Evolutionary conservation across 2,888 invertebrate genomes (phyloP).

Genomic region (Chrysolina americana): DNA sequence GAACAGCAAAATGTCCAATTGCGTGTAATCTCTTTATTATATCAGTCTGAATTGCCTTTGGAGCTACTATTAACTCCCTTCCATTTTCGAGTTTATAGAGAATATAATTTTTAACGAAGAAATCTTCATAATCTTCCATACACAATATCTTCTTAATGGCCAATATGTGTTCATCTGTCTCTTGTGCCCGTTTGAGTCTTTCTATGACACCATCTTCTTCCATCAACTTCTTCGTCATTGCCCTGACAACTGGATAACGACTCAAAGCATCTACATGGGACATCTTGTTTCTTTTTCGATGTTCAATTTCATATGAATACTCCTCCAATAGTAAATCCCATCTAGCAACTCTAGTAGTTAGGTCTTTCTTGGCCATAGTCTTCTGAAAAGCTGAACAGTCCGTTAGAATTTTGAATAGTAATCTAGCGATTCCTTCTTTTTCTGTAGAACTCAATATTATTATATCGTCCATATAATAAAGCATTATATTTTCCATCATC

Average conservation of each 20-base stretch:
- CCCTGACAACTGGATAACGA: background rate
- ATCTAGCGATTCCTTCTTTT: too few species aligned
- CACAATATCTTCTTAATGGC: constrained; percentile 50
- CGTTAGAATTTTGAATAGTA: too few species aligned
- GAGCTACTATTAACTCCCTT: constrained; percentile 55
- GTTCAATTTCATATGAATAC: constrained; percentile 47
- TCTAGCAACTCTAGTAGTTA: constrained; percentile 58
- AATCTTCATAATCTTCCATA: constrained; percentile 38
- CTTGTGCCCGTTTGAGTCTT: constrained; percentile 44
- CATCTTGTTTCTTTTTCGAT: too few species aligned
- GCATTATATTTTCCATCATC: background rate
- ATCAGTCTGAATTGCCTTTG: constrained; percentile 60
- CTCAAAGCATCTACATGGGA: too few species aligned
- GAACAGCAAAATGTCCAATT: constrained; percentile 46
- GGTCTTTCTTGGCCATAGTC: constrained; percentile 52
- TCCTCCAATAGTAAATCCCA: constrained; percentile 59
- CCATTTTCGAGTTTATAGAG: constrained; percentile 53
- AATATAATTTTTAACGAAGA: constrained; percentile 46
- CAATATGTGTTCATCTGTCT: constrained; percentile 48
- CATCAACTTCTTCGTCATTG: constrained; percentile 12
- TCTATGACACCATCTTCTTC: constrained; percentile 31
- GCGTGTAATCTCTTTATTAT: constrained; percentile 49
- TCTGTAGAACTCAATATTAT: too few species aligned
- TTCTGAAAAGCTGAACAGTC: too few species aligned
- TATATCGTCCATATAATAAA: background rate